Conservation (phyloP, 1,140 invertebrate species). For the Panagrolaimus sp. region DNA sequence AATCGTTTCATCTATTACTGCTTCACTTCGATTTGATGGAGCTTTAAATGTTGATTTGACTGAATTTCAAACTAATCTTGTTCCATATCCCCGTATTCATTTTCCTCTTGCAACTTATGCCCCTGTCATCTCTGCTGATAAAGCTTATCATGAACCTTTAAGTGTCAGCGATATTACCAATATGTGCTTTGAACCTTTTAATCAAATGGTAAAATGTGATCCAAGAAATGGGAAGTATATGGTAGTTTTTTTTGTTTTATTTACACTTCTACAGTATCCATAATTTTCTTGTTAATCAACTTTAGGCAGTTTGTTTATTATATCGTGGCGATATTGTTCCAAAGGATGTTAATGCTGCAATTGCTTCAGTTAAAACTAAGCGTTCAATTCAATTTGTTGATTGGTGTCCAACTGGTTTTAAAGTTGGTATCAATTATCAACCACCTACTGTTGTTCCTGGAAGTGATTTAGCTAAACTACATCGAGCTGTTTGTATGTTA, state of each 20-base stretch:
- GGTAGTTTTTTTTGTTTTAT: constrained; percentile 58
- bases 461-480: constrained; percentile 55
- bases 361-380: constrained; percentile 60
- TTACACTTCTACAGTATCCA: no score
- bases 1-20: constrained; percentile 79
- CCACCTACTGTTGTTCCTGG: constrained; percentile 57
- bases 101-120: constrained; percentile 62
- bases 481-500: constrained; percentile 67
- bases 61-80: constrained; percentile 81
- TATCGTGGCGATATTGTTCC: constrained; percentile 72
- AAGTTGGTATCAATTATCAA: constrained; percentile 58
- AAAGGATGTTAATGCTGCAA: constrained; percentile 64
- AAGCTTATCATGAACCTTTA: constrained; percentile 71
- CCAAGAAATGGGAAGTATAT: constrained; percentile 64
- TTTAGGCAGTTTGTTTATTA: constrained; percentile 70
- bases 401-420: constrained; percentile 58
- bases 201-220: constrained; percentile 74
- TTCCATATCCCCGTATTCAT: constrained; percentile 76
- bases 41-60: constrained; percentile 82
- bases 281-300: no score
- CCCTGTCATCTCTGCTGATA: constrained; percentile 65
- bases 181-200: constrained; percentile 73
- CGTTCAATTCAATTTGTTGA: constrained; percentile 51
- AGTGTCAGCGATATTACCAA: constrained; percentile 75
- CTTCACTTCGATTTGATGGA: constrained; percentile 80